Percentiles rank a stretch among this genome's conserved stretches.
These are phyloP conservation scores for Phoeniculus purpureus DNA, from an alignment of 2,797 vertebrate genomes.

Conservation along the genomic window DNA sequence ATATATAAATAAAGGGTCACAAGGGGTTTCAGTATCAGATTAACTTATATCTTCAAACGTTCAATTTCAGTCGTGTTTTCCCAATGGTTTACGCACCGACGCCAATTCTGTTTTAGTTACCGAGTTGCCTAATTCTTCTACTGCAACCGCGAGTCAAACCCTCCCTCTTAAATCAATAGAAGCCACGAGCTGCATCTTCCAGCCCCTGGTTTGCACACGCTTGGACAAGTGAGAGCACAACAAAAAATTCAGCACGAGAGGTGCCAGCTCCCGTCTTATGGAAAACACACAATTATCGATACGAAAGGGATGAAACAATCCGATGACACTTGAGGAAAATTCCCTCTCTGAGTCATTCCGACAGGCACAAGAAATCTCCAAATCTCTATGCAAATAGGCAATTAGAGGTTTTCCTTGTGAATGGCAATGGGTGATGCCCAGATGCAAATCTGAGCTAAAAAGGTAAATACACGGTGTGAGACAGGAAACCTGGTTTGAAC, in stretches of 20 bases:
- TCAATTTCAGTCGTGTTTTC: neutral
- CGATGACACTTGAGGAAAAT: conserved; percentile 50
- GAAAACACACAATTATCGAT: conserved; percentile 28
- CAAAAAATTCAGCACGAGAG: conserved; percentile 12
- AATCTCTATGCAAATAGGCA: conserved; percentile 52
- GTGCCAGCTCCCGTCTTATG: conserved; percentile 31
- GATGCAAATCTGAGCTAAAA: conserved; percentile 17
- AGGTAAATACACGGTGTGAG: neutral
- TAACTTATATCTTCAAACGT: neutral
- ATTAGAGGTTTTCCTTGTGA: conserved; percentile 58
- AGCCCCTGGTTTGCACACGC: neutral
- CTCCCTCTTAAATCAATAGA: neutral
- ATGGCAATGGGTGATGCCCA: conserved; percentile 31
- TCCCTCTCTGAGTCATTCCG: conserved; percentile 15
- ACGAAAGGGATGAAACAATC: conserved; percentile 57
- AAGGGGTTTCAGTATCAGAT: neutral
- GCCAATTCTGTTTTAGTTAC: neutral
- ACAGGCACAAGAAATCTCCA: conserved; percentile 11
- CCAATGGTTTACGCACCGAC: neutral
- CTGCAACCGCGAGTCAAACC: neutral
- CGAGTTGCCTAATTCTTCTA: neutral
- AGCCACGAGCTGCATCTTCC: neutral
- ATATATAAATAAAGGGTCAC: conserved; percentile 47
- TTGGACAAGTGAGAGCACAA: conserved; percentile 17
- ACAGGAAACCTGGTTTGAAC: conserved; percentile 53